Conservation (phyloP, 2,888 invertebrate species). For the Orchesellides sinensis region DNA sequence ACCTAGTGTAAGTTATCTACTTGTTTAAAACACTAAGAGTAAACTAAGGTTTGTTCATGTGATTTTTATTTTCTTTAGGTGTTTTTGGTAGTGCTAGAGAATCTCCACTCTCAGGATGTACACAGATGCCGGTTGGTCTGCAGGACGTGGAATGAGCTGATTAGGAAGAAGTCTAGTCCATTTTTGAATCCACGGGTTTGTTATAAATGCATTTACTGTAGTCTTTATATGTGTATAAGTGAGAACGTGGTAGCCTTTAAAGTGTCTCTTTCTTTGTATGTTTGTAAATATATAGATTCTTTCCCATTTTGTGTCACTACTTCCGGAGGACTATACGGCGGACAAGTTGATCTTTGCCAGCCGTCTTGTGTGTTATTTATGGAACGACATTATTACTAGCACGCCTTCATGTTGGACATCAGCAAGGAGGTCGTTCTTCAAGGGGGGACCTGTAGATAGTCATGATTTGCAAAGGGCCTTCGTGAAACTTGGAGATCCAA, state of each 20-base stretch:
- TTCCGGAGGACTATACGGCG: not conserved
- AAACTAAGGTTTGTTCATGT: no score
- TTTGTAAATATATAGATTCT: slow-evolving; percentile 3
- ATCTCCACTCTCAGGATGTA: slow-evolving; percentile 9
- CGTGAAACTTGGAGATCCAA: not conserved
- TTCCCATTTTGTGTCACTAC: not conserved
- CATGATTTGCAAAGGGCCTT: not conserved
- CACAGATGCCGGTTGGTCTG: slow-evolving; percentile 6
- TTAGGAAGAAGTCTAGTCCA: slow-evolving; percentile 2
- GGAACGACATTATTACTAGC: slow-evolving; percentile 21
- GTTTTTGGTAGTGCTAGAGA: not conserved
- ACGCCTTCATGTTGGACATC: not conserved
- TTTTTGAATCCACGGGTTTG: slow-evolving; percentile 9
- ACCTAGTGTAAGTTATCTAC: slow-evolving; percentile 1
- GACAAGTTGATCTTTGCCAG: not conserved
- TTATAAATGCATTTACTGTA: not conserved
- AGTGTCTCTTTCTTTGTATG: no score
- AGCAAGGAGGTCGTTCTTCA: not conserved
- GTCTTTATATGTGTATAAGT: no score
- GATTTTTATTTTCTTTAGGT: not conserved
- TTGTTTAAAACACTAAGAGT: no score
- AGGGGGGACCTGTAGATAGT: not conserved
- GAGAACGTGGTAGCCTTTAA: no score
- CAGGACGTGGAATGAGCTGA: not conserved
- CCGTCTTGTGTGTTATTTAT: slow-evolving; percentile 11